Percentiles rank a stretch among this genome's conserved stretches.
phyloP scores from a whole-genome alignment of 2,113 vertebrate species.

The Mugil cephalus region DNA sequence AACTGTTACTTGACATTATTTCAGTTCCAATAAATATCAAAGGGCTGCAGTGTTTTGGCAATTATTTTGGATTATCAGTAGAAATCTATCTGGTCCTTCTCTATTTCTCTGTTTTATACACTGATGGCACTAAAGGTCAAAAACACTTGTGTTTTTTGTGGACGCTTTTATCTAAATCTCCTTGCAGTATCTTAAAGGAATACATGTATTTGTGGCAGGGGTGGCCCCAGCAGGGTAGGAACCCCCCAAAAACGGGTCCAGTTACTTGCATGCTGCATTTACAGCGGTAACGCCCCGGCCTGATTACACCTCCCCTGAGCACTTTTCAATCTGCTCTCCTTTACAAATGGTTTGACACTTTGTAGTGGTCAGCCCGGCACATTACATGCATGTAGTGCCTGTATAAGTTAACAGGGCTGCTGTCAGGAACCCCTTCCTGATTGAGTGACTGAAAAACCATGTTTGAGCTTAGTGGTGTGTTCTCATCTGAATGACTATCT shows the following conservation, averaged over 20 bases:
- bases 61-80: no score
- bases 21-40: background rate
- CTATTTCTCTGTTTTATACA: background rate
- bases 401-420: conserved; percentile 42
- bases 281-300: conserved; percentile 14
- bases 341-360: conserved; percentile 58
- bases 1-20: background rate
- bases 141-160: conserved; percentile 18
- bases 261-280: conserved; percentile 35
- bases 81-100: background rate
- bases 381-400: conserved; percentile 56
- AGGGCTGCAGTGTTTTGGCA: no score
- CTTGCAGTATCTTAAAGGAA: conserved; percentile 7
- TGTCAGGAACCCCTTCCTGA: conserved; percentile 50
- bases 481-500: conserved; percentile 46
- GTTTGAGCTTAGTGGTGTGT: conserved; percentile 68
- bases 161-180: conserved; percentile 12
- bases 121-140: background rate
- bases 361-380: conserved; percentile 56
- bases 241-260: conserved; percentile 13
- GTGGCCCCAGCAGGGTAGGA: conserved; percentile 35
- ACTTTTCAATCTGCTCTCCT: conserved; percentile 45
- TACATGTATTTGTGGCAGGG: conserved; percentile 36
- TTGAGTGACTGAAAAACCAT: conserved; percentile 76
- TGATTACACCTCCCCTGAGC: conserved; percentile 35